These are phyloP conservation scores for Eurystomus glaucurus DNA, from an alignment of 2,797 vertebrate species.

Conservation along the genomic window DNA sequence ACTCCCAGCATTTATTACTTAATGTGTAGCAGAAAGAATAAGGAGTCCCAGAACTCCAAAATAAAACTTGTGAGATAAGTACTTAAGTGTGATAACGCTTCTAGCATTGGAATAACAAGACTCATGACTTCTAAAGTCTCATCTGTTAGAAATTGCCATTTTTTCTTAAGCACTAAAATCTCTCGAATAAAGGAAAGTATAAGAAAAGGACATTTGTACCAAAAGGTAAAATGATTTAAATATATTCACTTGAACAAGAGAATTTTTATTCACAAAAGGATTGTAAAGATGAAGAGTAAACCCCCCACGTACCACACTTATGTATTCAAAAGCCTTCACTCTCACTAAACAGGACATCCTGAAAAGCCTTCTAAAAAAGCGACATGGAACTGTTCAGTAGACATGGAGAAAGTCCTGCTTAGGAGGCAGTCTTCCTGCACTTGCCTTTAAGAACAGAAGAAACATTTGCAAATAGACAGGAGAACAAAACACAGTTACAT, in stretches of 20 bases:
- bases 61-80: neutral
- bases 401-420: neutral
- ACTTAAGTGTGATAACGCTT: neutral
- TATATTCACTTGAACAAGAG: neutral
- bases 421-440: neutral
- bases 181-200: neutral
- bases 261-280: neutral
- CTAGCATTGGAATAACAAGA: neutral
- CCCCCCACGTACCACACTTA: neutral
- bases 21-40: neutral
- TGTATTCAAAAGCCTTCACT: neutral
- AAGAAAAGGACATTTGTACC: neutral
- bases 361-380: neutral
- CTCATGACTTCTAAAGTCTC: neutral
- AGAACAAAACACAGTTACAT: neutral
- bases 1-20: neutral
- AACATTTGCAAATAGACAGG: neutral
- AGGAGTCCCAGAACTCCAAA: neutral
- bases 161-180: neutral
- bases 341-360: neutral
- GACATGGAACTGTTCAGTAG: rapidly evolving
- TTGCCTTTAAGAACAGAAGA: neutral
- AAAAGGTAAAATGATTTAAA: neutral
- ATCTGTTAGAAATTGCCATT: neutral
- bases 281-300: neutral